These are phyloP conservation scores for Pachyseris speciosa DNA, from an alignment of 64 coral and sea anemone species.

Conservation along the genomic window DNA sequence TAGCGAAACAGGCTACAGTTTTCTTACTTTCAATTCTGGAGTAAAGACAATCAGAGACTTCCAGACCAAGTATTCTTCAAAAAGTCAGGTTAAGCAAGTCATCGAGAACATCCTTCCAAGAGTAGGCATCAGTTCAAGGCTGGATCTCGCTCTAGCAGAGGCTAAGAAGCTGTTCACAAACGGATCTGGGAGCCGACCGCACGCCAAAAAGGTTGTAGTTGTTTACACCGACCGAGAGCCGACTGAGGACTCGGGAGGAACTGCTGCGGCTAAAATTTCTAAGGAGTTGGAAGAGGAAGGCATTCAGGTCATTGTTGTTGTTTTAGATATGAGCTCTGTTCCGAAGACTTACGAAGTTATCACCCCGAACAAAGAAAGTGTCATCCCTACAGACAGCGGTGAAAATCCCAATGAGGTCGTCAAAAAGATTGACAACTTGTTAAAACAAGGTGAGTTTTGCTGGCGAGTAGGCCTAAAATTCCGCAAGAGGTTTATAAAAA, in stretches of 20 bases:
- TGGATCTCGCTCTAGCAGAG: constrained; percentile 61
- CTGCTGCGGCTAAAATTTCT: neutral
- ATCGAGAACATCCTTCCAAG: neutral
- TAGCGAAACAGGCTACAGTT: constrained; percentile 7
- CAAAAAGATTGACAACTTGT: constrained; percentile 36
- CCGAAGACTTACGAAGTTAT: constrained; percentile 2
- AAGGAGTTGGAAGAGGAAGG: constrained; percentile 13
- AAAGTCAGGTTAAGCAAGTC: constrained; percentile 10
- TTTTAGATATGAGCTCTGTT: constrained; percentile 1
- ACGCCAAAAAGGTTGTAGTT: constrained; percentile 66
- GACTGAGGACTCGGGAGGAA: neutral
- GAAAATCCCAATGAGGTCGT: constrained; percentile 20
- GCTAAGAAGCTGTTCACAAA: constrained; percentile 64
- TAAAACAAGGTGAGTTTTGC: constrained; percentile 25
- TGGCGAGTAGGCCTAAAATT: neutral
- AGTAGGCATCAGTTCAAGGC: neutral
- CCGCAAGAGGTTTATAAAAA: no score
- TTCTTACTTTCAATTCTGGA: constrained; percentile 5
- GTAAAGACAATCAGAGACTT: neutral
- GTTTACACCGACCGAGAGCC: constrained; percentile 58
- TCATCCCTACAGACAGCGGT: neutral
- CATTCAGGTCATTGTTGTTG: constrained; percentile 46
- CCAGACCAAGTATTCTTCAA: constrained; percentile 20
- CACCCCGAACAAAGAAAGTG: constrained; percentile 43
- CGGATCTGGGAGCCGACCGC: constrained; percentile 23